Conservation (phyloP, 2,113 vertebrate species). For the Caracal caracal region DNA sequence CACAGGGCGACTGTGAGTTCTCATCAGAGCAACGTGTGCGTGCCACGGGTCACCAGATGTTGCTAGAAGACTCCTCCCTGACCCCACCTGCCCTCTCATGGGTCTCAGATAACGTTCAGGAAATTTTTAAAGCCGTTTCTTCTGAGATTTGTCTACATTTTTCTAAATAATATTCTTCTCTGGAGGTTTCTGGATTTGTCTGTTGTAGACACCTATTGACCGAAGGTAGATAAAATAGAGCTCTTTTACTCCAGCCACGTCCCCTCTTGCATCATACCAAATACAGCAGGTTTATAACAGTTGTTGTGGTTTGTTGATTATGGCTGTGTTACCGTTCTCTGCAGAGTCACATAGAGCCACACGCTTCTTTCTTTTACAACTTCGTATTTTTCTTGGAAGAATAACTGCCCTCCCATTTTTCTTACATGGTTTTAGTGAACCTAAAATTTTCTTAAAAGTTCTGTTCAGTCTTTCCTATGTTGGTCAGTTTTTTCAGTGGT, state of each 20-base stretch:
- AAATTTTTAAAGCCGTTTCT: neutral
- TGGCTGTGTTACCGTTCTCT: neutral
- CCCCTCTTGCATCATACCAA: neutral
- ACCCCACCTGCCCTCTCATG: fast-evolving
- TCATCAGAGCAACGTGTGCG: neutral
- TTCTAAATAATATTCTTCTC: neutral
- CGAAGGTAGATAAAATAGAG: neutral
- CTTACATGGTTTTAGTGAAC: neutral
- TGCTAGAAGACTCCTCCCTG: neutral
- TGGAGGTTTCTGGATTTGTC: neutral
- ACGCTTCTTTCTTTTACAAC: neutral
- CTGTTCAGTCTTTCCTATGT: neutral
- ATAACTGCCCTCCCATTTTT: neutral
- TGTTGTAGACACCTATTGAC: neutral
- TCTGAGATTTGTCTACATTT: neutral
- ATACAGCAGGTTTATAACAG: neutral
- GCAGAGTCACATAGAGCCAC: neutral
- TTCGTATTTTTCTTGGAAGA: neutral
- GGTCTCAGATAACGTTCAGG: neutral
- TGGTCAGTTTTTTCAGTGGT: neutral
- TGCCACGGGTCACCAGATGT: neutral
- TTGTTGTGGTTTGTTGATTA: neutral
- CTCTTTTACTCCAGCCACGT: neutral
- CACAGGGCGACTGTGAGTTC: fast-evolving
- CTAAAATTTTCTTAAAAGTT: neutral